phyloP scores from a whole-genome alignment of 1,140 invertebrate species.

The Macrotrachela quadricornifera region DNA sequence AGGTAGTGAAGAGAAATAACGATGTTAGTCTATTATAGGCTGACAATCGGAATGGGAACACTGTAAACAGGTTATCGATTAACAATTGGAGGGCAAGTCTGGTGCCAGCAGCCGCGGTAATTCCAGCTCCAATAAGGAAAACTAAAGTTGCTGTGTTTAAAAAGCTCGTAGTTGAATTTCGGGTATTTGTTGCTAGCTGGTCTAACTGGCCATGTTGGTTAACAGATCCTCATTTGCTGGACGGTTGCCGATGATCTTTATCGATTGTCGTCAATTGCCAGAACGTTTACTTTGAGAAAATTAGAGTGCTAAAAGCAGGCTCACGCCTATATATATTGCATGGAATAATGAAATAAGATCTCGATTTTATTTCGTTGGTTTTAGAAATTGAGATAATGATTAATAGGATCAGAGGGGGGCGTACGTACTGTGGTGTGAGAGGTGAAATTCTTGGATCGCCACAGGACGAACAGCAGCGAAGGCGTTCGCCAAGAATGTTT shows the following conservation, averaged over 20 bases:
- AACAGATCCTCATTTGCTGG: conserved; percentile 18
- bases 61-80: conserved; percentile 67
- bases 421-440: conserved; percentile 18
- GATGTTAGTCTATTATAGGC: conserved; percentile 50
- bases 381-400: conserved; percentile 48
- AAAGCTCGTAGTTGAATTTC: conserved; percentile 31
- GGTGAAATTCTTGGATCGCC: conserved; percentile 44
- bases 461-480: conserved; percentile 50
- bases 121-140: conserved; percentile 71
- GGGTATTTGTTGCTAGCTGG: conserved; percentile 1
- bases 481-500: conserved; percentile 62
- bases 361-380: conserved; percentile 45
- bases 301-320: conserved; percentile 60
- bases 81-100: conserved; percentile 70
- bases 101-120: conserved; percentile 65
- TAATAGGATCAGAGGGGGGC: conserved; percentile 30
- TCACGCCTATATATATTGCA: conserved; percentile 49
- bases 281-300: conserved; percentile 52
- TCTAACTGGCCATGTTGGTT: conserved; percentile 23
- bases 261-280: conserved; percentile 27
- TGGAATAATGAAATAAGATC: conserved; percentile 60
- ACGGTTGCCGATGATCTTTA: conserved; percentile 23
- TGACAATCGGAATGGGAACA: conserved; percentile 68
- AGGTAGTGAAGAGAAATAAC: conserved; percentile 65
- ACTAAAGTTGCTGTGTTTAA: conserved; percentile 44